Evolutionary conservation across 2,113 vertebrate genomes (phyloP).

Genomic region (Puma concolor): DNA sequence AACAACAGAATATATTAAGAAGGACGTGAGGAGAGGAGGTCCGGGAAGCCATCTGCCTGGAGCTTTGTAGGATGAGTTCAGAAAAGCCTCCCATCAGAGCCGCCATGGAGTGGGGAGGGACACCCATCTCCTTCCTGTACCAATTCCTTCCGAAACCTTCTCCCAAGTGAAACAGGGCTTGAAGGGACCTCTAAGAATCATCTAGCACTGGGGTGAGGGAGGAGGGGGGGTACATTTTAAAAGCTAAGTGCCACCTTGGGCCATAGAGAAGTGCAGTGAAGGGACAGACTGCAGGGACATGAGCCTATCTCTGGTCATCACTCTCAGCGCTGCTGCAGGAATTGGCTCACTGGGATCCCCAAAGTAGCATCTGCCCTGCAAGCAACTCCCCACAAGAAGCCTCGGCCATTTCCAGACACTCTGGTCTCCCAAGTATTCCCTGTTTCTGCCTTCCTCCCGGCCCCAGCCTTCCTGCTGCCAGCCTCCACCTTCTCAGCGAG

Average conservation of each 20-base stretch:
- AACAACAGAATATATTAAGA: accelerated
- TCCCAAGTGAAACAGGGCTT: background rate
- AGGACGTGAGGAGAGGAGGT: background rate
- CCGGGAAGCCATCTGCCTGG: background rate
- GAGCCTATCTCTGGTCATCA: background rate
- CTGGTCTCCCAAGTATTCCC: background rate
- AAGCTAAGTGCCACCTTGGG: background rate
- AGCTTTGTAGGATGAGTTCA: background rate
- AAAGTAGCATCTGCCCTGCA: background rate
- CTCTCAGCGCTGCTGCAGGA: background rate
- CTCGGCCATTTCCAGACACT: background rate
- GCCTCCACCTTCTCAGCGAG: background rate
- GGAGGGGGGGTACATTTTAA: background rate
- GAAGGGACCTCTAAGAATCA: no score
- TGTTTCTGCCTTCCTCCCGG: background rate
- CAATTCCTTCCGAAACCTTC: background rate
- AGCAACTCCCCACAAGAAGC: background rate
- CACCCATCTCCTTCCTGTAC: no score
- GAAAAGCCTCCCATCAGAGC: background rate
- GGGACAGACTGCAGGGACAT: background rate
- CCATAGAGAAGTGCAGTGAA: accelerated
- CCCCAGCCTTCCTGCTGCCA: background rate
- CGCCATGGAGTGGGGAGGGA: accelerated
- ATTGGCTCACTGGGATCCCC: background rate
- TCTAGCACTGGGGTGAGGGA: accelerated